A percentile compares a stretch with the other conserved stretches of the same genome.
Evolutionary conservation across 2,888 invertebrate species (phyloP).

Genomic region (Pterobdella sp.): DNA sequence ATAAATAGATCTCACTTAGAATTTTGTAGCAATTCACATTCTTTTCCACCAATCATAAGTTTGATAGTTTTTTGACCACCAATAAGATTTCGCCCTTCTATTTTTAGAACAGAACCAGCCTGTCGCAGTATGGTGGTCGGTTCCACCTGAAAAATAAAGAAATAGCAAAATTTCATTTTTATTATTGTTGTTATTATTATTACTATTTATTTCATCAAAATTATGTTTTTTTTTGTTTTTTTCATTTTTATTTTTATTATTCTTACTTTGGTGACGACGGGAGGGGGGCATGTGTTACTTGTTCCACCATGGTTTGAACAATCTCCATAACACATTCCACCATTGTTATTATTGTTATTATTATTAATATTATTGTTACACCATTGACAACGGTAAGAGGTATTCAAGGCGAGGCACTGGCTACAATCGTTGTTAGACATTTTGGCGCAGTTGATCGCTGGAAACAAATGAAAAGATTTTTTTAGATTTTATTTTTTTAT

Average conservation of each 20-base stretch:
- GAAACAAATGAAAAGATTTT: not conserved
- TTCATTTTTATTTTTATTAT: not conserved
- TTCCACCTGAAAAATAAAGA: not conserved
- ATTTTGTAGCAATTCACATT: not conserved
- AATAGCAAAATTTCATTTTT: not conserved
- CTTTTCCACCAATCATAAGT: not conserved
- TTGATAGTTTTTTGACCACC: not conserved
- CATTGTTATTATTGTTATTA: not conserved
- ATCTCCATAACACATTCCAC: not conserved
- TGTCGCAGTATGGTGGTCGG: not conserved
- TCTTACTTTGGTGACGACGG: not conserved
- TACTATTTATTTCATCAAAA: too few relatives aligned
- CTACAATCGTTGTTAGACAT: not conserved
- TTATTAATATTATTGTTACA: not conserved
- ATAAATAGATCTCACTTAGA: too few relatives aligned
- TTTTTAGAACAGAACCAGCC: not conserved
- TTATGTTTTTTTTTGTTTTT: too few relatives aligned
- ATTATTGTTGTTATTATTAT: not conserved
- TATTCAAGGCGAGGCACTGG: not conserved
- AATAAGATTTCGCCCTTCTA: not conserved
- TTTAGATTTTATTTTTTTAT: not conserved
- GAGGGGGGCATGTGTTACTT: not conserved
- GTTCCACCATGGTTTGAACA: not conserved
- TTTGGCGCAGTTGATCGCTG: not conserved
- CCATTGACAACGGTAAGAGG: not conserved